phyloP scores from a whole-genome alignment of 2,113 vertebrate species.

The Malurus elegans region DNA sequence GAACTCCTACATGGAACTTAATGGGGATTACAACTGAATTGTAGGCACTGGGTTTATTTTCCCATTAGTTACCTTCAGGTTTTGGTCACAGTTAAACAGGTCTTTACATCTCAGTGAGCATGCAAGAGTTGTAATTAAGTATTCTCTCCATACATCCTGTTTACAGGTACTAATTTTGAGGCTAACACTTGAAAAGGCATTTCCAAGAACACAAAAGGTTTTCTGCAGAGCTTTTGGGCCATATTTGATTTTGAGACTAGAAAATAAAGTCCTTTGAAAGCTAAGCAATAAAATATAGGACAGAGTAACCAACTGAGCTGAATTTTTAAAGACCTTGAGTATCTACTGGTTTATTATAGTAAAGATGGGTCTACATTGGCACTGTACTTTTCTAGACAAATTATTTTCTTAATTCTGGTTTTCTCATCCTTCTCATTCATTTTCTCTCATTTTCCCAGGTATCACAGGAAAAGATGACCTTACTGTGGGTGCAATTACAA shows the following conservation, averaged over 20 bases:
- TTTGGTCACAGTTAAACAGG: background rate
- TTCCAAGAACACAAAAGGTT: background rate
- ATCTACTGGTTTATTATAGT: background rate
- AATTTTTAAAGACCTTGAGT: background rate
- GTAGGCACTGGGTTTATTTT: background rate
- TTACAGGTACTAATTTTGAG: background rate
- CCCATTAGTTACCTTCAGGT: slow-evolving; percentile 12
- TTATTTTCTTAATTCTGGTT: background rate
- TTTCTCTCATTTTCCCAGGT: slow-evolving; percentile 70
- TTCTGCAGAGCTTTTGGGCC: background rate
- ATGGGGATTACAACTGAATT: background rate
- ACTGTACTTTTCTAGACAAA: background rate
- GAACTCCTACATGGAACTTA: background rate
- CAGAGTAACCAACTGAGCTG: background rate
- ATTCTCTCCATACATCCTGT: background rate
- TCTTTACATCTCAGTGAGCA: background rate
- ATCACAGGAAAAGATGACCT: slow-evolving; percentile 82
- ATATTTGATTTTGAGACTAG: background rate
- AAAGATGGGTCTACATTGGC: background rate
- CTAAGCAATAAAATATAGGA: background rate
- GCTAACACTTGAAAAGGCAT: background rate
- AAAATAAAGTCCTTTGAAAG: background rate
- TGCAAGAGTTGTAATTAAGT: background rate
- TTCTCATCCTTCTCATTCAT: background rate
- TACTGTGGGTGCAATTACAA: slow-evolving; percentile 67